Evolutionary conservation across 1,140 invertebrate genomes (phyloP).

Genomic region (Mya arenaria): DNA sequence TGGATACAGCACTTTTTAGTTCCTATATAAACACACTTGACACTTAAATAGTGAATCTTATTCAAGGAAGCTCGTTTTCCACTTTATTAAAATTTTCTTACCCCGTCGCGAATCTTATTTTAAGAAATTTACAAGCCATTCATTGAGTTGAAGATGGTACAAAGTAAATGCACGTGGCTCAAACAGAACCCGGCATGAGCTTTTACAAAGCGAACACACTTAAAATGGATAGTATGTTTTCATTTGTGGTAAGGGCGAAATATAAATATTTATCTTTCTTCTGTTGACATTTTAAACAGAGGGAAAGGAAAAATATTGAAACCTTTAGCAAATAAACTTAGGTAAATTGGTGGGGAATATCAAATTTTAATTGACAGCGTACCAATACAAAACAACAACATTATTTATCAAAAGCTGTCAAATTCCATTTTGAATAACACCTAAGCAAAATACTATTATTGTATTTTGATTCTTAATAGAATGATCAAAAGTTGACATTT

Average conservation of each 20-base stretch:
- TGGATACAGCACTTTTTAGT: slow-evolving; percentile 49
- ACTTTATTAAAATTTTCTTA: slow-evolving; percentile 46
- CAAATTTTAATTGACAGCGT: no score
- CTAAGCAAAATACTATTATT: slow-evolving; percentile 4
- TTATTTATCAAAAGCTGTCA: slow-evolving; percentile 21
- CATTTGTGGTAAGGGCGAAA: slow-evolving; percentile 26
- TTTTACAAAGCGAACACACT: slow-evolving; percentile 9
- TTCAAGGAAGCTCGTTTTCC: slow-evolving; percentile 8
- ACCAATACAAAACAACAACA: no score
- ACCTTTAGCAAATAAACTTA: not conserved
- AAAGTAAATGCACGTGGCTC: slow-evolving; percentile 39
- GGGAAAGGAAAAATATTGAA: slow-evolving; percentile 28
- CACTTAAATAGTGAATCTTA: slow-evolving; percentile 33
- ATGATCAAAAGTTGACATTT: slow-evolving; percentile 12
- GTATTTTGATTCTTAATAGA: slow-evolving; percentile 21
- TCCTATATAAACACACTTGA: slow-evolving; percentile 46
- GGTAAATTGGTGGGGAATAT: no score
- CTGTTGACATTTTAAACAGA: slow-evolving; percentile 21
- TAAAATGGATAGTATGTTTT: slow-evolving; percentile 31
- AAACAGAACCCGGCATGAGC: not conserved
- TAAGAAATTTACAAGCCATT: slow-evolving; percentile 27
- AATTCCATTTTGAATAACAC: slow-evolving; percentile 2
- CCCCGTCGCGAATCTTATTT: slow-evolving; percentile 37
- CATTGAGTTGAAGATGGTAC: slow-evolving; percentile 8
- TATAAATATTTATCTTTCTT: slow-evolving; percentile 42